Evolutionary conservation across 2,113 vertebrate species (phyloP).

Genomic region (Patagioenas fasciata): DNA sequence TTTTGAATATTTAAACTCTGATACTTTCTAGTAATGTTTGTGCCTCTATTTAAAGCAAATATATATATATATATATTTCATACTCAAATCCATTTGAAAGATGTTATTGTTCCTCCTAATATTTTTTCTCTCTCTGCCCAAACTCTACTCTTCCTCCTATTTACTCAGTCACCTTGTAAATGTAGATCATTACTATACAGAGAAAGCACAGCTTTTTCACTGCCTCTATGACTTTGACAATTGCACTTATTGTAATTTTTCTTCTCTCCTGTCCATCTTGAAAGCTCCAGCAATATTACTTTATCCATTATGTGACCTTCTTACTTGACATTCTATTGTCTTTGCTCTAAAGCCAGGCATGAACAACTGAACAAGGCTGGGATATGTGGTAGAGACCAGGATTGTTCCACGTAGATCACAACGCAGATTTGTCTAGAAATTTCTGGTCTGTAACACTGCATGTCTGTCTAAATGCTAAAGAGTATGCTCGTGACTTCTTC

Average conservation of each 20-base stretch:
- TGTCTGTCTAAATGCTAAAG: not conserved
- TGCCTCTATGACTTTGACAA: not conserved
- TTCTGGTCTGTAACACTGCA: not conserved
- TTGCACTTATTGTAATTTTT: not conserved
- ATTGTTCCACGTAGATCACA: not conserved
- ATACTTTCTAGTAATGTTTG: not conserved
- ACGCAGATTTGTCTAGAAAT: not conserved
- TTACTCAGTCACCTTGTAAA: not conserved
- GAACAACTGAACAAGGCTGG: not conserved
- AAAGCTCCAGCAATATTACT: not conserved
- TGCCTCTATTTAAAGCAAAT: not conserved
- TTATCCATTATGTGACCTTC: not conserved
- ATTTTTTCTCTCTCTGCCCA: not conserved
- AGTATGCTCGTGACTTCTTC: not conserved
- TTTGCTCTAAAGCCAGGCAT: not conserved
- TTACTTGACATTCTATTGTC: not conserved
- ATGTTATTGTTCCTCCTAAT: not conserved
- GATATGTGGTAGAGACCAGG: not conserved
- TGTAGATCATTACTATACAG: not conserved
- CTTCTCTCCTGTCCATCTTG: not conserved
- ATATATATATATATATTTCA: not conserved
- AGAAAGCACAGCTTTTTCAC: not conserved
- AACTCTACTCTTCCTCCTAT: not conserved
- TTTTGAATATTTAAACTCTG: not conserved
- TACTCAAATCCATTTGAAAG: not conserved